Conservation (phyloP, 2,888 invertebrate genomes). For the Caenorhabditis wallacei region DNA sequence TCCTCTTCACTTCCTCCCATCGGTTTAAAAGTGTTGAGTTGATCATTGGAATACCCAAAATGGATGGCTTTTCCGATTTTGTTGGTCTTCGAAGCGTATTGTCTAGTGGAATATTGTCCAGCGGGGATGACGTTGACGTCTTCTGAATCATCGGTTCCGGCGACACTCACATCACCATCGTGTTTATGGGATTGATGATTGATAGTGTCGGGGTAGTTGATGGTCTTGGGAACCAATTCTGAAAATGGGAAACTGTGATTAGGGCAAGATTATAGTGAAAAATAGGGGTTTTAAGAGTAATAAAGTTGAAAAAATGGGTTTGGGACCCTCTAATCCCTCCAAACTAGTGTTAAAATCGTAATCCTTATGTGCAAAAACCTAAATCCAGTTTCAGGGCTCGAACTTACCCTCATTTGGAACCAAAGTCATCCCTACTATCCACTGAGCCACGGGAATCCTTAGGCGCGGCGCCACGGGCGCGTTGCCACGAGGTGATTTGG, state of each 20-base stretch:
- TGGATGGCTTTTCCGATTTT: slow-evolving; percentile 33
- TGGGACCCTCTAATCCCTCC: too few species aligned
- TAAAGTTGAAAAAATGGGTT: too few species aligned
- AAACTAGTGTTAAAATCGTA: not conserved
- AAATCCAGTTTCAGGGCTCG: too few species aligned
- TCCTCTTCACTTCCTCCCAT: slow-evolving; percentile 21
- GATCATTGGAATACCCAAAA: slow-evolving; percentile 61
- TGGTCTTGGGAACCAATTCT: slow-evolving; percentile 57
- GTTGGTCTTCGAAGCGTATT: slow-evolving; percentile 58
- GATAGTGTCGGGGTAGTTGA: slow-evolving; percentile 64
- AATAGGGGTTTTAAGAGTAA: too few species aligned
- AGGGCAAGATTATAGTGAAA: too few species aligned
- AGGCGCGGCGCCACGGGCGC: too few species aligned
- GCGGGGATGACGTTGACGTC: slow-evolving; percentile 43
- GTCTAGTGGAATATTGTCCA: slow-evolving; percentile 41
- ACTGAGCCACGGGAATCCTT: too few species aligned
- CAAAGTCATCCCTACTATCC: not conserved
- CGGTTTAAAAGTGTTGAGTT: slow-evolving; percentile 47
- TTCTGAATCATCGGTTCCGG: slow-evolving; percentile 26
- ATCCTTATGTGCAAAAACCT: not conserved
- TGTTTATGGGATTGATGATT: slow-evolving; percentile 55
- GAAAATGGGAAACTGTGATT: too few species aligned
- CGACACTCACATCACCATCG: slow-evolving; percentile 53
- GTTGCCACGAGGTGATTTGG: too few species aligned
- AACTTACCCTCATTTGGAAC: not conserved